Evolutionary conservation across 2,113 vertebrate genomes (phyloP), one percentile per base, ranked within the genome.

Genomic region (Erythrolamprus reginae): DNA sequence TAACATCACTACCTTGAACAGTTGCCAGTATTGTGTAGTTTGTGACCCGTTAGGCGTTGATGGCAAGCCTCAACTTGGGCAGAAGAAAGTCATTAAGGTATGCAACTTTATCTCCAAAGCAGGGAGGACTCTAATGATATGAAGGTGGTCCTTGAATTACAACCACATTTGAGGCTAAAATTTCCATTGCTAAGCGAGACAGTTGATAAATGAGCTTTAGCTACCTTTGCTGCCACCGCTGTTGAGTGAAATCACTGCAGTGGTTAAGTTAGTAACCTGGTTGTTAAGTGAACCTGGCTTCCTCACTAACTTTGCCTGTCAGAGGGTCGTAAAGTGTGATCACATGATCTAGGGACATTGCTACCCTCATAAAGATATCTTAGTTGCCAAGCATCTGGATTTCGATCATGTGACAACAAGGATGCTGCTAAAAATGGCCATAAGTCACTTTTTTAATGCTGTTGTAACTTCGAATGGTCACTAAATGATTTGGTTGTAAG

Each of bases 81-180:
- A 98, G 93, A 98, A 98, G 95, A 96, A 94, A 17, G 98, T 99
- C 19, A 96, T 98, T 92, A 98, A 99, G 98, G 98, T 98, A 87
- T 90, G 92, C 33, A 13, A n/a, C 24, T 86, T 45, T 3, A 0
- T 5, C 24, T 10, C 1, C 3, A 0, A 9, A 8, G 21, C 2
- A 3, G 23, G 2, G 24, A 42, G 24, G 84, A n/a, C 61, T n/a
- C 19, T 1, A 17, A 5, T 2, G 65, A 45, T 21, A 47, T 10
- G 1, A 12, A 33, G 28, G 28, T n/a, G n/a, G 13, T 2, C 61
- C 28, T 65, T 65, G 61, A 33, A n/a, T n/a, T n/a, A 33, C 1
- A 5, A 2, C 61, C 28, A 17, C 28, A 65, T 15, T 15, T 33
- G 28, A 33, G 28, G 12, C 61, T 15, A 65, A 65, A 65, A 5